These are phyloP conservation scores for Amazona guildingii DNA, from an alignment of 2,113 vertebrate genomes.

Conservation along the genomic window DNA sequence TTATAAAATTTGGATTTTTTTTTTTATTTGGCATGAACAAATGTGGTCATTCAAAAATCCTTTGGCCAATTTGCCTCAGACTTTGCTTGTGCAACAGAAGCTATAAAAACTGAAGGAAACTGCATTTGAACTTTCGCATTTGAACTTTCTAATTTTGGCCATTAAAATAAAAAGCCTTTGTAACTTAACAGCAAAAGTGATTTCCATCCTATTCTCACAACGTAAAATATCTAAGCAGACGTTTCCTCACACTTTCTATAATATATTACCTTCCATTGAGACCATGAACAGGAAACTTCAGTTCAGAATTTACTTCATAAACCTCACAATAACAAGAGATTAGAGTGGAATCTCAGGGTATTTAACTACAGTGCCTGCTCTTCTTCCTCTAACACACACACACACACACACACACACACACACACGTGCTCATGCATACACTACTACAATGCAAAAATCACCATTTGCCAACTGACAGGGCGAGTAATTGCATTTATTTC, in stretches of 20 bases:
- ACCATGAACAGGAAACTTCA: background rate
- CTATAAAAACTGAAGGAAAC: conserved; percentile 1
- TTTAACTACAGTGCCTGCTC: background rate
- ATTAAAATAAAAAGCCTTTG: background rate
- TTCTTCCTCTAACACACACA: background rate
- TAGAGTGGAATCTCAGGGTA: background rate
- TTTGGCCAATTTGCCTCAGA: background rate
- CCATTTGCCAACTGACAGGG: background rate
- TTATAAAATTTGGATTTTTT: background rate
- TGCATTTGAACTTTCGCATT: background rate
- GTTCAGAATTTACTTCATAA: background rate
- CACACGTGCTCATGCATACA: fast-evolving
- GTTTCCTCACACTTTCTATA: background rate
- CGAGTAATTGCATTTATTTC: background rate
- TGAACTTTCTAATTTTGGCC: background rate
- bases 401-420: fast-evolving
- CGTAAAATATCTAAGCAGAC: background rate
- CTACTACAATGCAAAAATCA: background rate
- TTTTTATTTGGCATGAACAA: background rate
- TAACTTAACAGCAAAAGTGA: background rate
- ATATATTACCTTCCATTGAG: background rate
- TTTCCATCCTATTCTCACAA: background rate
- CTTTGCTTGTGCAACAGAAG: background rate
- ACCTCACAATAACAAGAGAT: background rate
- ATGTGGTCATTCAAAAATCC: background rate